These are phyloP conservation scores for Lytechinus variegatus DNA, from an alignment of 35 echinoderm and acorn worm species.

Conservation along the genomic window DNA sequence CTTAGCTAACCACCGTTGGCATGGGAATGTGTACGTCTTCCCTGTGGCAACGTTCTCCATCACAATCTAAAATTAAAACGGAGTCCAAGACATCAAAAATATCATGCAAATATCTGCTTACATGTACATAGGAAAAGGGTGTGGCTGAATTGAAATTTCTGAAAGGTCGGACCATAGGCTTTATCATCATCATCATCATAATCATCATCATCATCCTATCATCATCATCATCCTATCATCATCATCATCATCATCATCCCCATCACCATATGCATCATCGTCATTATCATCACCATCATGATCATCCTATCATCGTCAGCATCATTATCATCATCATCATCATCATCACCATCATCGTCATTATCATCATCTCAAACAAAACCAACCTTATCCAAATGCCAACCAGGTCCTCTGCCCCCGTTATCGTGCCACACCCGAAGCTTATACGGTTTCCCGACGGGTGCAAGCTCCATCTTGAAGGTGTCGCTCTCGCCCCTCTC, in stretches of 20 bases:
- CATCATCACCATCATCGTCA: not conserved
- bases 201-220: too few species aligned
- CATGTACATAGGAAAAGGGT: too few species aligned
- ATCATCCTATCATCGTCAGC: too few species aligned
- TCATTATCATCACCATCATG: not conserved
- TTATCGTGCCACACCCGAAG: slow-evolving; percentile 97
- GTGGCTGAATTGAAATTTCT: too few species aligned
- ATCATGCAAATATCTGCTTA: too few species aligned
- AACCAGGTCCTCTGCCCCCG: slow-evolving; percentile 76
- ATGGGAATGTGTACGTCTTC: slow-evolving; percentile 83
- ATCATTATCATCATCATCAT: too few species aligned
- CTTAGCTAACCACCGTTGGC: slow-evolving; percentile 87
- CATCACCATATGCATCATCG: too few species aligned
- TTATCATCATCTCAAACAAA: not conserved
- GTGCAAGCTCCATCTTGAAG: slow-evolving; percentile 88
- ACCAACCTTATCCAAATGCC: slow-evolving; percentile 95
- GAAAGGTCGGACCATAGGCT: not conserved
- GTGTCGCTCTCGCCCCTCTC: slow-evolving; percentile 79
- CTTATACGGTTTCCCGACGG: slow-evolving; percentile 96
- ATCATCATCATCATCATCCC: too few species aligned
- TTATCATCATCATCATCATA: too few species aligned
- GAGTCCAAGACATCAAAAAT: not conserved
- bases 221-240: too few species aligned
- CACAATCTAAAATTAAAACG: slow-evolving; percentile 60
- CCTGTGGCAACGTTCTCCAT: slow-evolving; percentile 81